Conservation (phyloP, 37 sponge, comb jelly and placozoan species). For the Hormiphora californensis region DNA sequence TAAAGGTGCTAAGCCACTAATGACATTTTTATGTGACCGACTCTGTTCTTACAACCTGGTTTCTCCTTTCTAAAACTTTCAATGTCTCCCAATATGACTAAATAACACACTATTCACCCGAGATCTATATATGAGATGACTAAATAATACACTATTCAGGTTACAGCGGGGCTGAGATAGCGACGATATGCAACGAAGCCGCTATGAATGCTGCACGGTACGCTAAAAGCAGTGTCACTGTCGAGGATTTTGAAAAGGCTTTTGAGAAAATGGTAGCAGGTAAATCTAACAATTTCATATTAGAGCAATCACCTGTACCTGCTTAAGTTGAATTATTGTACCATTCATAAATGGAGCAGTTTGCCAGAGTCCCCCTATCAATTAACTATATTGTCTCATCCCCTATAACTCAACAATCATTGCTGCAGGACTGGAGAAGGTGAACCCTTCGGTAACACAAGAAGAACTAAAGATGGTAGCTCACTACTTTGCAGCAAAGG, state of each 20-base stretch:
- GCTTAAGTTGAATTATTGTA: not conserved
- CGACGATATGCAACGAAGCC: conserved; percentile 45
- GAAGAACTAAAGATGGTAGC: not conserved
- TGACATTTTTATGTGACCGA: not conserved
- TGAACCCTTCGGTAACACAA: not conserved
- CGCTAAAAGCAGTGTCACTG: not conserved
- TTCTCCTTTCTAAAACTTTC: no score
- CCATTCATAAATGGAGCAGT: not conserved
- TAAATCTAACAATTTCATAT: not conserved
- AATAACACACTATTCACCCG: not conserved
- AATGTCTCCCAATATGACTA: not conserved
- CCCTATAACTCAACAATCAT: not conserved
- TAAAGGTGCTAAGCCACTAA: not conserved
- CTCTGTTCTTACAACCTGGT: no score
- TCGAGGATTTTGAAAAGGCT: conserved; percentile 18
- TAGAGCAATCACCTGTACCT: not conserved
- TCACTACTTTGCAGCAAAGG: conserved; percentile 15
- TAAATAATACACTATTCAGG: no score
- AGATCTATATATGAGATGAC: no score
- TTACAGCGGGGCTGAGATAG: conserved; percentile 20
- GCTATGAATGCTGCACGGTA: conserved; percentile 1
- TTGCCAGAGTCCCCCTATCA: not conserved
- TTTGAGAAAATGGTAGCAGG: conserved; percentile 7
- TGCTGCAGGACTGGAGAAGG: not conserved
- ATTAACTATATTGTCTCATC: not conserved